Percentiles rank a stretch among this genome's conserved stretches.
Conservation (phyloP, 1,140 invertebrate species). For the Sycobia sp. region DNA sequence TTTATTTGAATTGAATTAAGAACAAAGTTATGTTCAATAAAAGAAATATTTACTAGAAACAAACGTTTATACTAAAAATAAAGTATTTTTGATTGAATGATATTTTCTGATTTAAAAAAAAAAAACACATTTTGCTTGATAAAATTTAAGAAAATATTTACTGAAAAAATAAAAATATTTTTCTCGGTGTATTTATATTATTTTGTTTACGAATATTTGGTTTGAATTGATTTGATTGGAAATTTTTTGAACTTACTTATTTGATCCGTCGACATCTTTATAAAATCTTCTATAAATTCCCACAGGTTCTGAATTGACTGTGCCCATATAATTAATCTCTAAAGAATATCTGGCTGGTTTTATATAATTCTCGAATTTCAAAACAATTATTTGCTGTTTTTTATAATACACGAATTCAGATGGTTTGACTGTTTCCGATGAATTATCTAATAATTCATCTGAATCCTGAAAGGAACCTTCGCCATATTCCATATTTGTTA, state of each 20-base stretch:
- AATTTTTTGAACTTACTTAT: conserved; percentile 45
- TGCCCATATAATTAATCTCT: conserved; percentile 38
- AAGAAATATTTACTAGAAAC: too few species aligned
- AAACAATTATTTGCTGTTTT: conserved; percentile 26
- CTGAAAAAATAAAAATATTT: too few species aligned
- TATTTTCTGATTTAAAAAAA: too few species aligned
- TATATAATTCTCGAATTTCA: conserved; percentile 29
- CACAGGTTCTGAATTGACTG: conserved; percentile 30
- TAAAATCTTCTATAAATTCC: conserved; percentile 44
- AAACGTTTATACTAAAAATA: too few species aligned
- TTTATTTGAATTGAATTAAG: neutral
- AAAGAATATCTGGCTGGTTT: conserved; percentile 24
- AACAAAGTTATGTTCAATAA: too few species aligned
- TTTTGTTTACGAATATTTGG: too few species aligned
- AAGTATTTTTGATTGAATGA: too few species aligned
- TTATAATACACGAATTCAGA: conserved; percentile 12
- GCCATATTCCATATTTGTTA: neutral
- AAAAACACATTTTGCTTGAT: too few species aligned
- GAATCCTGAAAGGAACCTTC: conserved; percentile 2
- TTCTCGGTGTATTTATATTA: neutral
- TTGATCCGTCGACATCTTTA: conserved; percentile 27
- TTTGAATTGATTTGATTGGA: too few species aligned
- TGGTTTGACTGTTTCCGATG: conserved; percentile 16
- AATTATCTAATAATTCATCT: conserved; percentile 5
- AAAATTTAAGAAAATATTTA: too few species aligned